A percentile compares a stretch with the other conserved stretches of the same genome.
phyloP scores from a whole-genome alignment of 2,797 vertebrate species.

The Manis pentadactyla region DNA sequence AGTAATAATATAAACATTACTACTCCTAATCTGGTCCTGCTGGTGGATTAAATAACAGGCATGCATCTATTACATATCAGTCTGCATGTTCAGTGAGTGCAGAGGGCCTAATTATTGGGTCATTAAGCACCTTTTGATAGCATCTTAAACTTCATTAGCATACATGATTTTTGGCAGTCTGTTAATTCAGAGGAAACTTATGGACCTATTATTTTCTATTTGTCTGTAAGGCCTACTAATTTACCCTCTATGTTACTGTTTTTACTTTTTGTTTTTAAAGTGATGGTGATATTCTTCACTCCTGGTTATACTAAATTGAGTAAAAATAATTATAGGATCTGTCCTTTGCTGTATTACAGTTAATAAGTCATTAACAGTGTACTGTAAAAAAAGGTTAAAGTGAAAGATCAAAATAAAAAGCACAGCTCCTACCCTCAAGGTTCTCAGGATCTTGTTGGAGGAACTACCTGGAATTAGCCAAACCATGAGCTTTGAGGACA shows the following conservation, averaged over 20 bases:
- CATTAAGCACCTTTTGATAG: constrained; percentile 27
- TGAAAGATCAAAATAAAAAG: neutral
- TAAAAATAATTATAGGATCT: neutral
- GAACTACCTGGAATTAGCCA: neutral
- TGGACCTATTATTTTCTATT: neutral
- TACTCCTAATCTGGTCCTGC: constrained; percentile 44
- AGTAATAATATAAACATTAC: constrained; percentile 66
- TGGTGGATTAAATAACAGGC: constrained; percentile 56
- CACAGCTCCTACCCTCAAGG: neutral
- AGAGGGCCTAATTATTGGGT: neutral
- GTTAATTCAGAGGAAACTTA: constrained; percentile 11
- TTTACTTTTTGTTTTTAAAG: neutral
- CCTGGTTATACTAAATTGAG: neutral
- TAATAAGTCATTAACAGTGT: neutral
- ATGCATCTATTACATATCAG: constrained; percentile 15
- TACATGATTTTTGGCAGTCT: neutral
- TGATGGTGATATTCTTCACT: constrained; percentile 42
- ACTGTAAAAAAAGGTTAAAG: constrained; percentile 2
- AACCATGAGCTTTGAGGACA: neutral
- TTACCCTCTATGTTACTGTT: neutral
- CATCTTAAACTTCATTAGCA: constrained; percentile 59
- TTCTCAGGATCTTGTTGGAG: neutral
- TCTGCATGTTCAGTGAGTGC: neutral
- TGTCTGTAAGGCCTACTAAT: neutral
- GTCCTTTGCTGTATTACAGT: neutral